Conservation (phyloP, 2,113 vertebrate genomes). For the Melanotaenia duboulayi region DNA sequence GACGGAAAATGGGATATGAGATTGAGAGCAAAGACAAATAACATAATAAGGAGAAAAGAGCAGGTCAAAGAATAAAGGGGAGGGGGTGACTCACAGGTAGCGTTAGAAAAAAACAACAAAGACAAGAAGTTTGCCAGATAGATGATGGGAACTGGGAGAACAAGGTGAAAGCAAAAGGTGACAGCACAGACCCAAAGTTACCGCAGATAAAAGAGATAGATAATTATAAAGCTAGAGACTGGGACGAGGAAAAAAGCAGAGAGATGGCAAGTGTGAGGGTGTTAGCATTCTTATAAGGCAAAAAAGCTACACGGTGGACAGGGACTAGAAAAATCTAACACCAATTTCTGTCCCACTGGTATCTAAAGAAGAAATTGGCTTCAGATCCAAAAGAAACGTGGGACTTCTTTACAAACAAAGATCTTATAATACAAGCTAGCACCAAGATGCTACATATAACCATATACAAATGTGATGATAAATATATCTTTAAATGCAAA, state of each 20-base stretch:
- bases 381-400: background rate
- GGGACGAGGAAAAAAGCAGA: slow-evolving; percentile 21
- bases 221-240: slow-evolving; percentile 43
- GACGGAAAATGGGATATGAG: slow-evolving; percentile 11
- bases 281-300: slow-evolving; percentile 13
- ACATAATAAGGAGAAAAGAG: slow-evolving; percentile 34
- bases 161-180: slow-evolving; percentile 50
- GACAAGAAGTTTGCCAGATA: slow-evolving; percentile 14
- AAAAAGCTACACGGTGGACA: slow-evolving; percentile 22
- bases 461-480: background rate
- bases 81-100: slow-evolving; percentile 29
- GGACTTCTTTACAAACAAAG: background rate
- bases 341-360: slow-evolving; percentile 6
- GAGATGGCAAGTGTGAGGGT: slow-evolving; percentile 8
- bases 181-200: slow-evolving; percentile 32
- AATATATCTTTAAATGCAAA: background rate
- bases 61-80: slow-evolving; percentile 42
- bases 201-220: slow-evolving; percentile 56
- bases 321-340: background rate
- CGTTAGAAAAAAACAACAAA: slow-evolving; percentile 46
- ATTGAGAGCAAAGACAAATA: slow-evolving; percentile 35
- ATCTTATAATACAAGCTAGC: background rate
- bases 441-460: background rate
- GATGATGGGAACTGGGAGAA: slow-evolving; percentile 29
- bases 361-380: slow-evolving; percentile 9